Base-by-base conservation (phyloP, 2,888 invertebrate species). In the Hyposoter dolosus region DNA sequence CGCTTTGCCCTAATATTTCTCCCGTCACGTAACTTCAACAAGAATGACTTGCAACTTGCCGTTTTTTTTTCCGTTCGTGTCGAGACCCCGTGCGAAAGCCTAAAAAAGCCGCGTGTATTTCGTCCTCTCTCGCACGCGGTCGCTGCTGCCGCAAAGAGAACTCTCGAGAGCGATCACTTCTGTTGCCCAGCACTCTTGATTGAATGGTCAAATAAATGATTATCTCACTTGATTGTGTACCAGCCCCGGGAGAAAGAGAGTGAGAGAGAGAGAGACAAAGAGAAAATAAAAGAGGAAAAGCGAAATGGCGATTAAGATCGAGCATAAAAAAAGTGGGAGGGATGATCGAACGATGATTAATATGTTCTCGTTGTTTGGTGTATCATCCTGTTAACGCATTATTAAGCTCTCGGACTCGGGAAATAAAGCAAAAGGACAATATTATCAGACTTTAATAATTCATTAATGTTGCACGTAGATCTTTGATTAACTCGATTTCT, bases 191-290 rank as follows among this genome's bases (percentile, higher is more conserved):
- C 65, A 43, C 77, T 80, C 80, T 86, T 86, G 85, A 86, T 86
- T 91, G 91, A 93, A 91, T 91, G 91, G 89, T 92, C 92, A 93
- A 93, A 91, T 89, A 90, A 93, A 90, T 90, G 90, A 92, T 93
- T 92, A 92, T 92, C 91, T 90, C 79, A 76, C 84, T 83, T 71
- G 79, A 60, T 86, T 77, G 77, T 74, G 43, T 76, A 71, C 65
- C 82, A 35, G 35, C 76, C 28, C 17, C 72, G 28, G 72, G 81
- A 75, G 82, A 88, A 35, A 74, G 71, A 86, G 60, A 74, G 71
- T 85, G 60, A 83, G 53, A 53, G 45, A 72, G 56, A 69, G 65
- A 53, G 65, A 68, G 74, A 53, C 72, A 53, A 76, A 90, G 28
- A 69, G 80, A 69, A 80, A 86, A 28, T 56, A 75, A 85, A 72